Conservation (phyloP, 2,797 vertebrate species). For the Crocodylus rhombifer region DNA sequence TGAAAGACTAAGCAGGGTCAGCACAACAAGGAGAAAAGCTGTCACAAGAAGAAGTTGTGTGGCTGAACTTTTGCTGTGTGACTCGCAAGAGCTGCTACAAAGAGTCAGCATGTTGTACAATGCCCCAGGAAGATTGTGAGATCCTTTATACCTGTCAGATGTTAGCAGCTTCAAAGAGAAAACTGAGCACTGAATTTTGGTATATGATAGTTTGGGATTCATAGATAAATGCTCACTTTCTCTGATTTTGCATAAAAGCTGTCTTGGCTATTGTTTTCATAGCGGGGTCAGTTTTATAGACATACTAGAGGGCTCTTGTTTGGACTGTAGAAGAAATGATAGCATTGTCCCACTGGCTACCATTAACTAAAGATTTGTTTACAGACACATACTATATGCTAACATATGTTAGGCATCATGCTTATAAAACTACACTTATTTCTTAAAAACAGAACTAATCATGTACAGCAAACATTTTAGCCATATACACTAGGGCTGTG, state of each 20-base stretch:
- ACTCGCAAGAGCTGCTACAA: neutral
- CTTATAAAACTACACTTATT: neutral
- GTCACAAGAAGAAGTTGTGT: slow-evolving; percentile 27
- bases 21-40: slow-evolving; percentile 48
- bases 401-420: no score
- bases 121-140: neutral
- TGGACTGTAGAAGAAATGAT: fast-evolving
- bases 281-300: neutral
- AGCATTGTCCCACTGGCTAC: fast-evolving
- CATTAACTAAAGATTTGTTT: fast-evolving
- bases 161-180: neutral
- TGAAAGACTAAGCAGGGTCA: slow-evolving; percentile 4
- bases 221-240: neutral
- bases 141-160: neutral
- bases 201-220: neutral
- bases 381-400: fast-evolving
- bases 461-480: neutral
- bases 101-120: neutral
- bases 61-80: neutral
- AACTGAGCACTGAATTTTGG: neutral
- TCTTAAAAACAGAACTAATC: neutral
- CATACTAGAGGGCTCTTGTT: neutral
- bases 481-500: neutral
- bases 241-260: neutral
- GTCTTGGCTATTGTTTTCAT: neutral